phyloP scores from a whole-genome alignment of 2,113 vertebrate species.

The Laterallus jamaicensis region DNA sequence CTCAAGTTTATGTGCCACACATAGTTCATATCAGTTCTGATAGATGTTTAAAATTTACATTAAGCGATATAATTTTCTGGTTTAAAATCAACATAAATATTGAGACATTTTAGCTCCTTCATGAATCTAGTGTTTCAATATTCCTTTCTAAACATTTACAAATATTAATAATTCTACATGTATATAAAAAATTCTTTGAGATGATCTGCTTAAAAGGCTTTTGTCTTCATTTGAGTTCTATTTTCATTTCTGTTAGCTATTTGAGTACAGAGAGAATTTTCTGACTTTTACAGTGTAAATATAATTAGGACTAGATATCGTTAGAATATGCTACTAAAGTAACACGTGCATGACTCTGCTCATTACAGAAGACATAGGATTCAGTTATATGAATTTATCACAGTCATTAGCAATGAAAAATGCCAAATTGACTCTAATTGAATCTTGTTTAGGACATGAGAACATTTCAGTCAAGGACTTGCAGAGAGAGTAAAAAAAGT shows the following conservation, averaged over 20 bases:
- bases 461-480: background rate
- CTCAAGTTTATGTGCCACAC: background rate
- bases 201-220: background rate
- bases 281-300: background rate
- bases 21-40: background rate
- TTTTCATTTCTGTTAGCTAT: background rate
- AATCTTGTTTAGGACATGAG: background rate
- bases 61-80: background rate
- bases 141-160: background rate
- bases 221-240: background rate
- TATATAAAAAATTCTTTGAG: background rate
- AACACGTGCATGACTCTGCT: background rate
- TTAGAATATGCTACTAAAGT: background rate
- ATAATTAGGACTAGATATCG: background rate
- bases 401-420: background rate
- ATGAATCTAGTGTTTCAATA: background rate
- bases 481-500: background rate
- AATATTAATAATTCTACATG: background rate
- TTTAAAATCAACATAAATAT: background rate
- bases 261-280: background rate
- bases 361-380: background rate
- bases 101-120: background rate
- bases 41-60: background rate
- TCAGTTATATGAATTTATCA: background rate
- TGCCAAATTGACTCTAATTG: background rate